Percentiles rank a stretch among this genome's conserved stretches.
phyloP scores from a whole-genome alignment of 2,888 invertebrate species.

The Ectropis crepuscularia region DNA sequence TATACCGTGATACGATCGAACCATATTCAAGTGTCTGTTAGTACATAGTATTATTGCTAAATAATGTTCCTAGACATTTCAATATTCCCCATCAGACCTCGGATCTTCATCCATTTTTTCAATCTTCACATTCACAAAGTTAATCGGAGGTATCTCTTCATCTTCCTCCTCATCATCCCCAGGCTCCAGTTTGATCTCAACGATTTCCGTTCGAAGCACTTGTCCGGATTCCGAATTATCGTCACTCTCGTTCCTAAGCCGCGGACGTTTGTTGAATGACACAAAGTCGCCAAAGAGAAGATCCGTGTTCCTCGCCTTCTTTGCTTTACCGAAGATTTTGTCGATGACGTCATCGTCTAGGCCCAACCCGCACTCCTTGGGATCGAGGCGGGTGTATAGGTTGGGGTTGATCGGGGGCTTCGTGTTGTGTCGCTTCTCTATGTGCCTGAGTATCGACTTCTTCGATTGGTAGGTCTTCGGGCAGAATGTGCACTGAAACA shows the following conservation, averaged over 20 bases:
- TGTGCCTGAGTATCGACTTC: constrained; percentile 74
- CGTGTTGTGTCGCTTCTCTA: constrained; percentile 73
- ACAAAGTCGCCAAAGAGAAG: constrained; percentile 49
- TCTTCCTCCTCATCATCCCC: constrained; percentile 34
- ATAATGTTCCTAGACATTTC: constrained; percentile 9
- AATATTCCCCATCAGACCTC: constrained; percentile 12
- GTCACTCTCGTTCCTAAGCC: neutral
- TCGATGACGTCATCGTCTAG: constrained; percentile 70
- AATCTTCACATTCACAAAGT: constrained; percentile 78
- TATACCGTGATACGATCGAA: no score
- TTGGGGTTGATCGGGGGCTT: constrained; percentile 56
- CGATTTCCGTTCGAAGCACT: no score
- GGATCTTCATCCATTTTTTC: constrained; percentile 60
- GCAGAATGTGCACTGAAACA: constrained; percentile 79
- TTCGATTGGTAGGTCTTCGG: constrained; percentile 77
- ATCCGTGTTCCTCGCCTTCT: constrained; percentile 55
- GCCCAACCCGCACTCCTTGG: constrained; percentile 68
- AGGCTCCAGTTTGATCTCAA: constrained; percentile 37
- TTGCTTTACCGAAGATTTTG: constrained; percentile 71
- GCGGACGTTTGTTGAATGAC: constrained; percentile 9
- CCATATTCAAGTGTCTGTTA: no score
- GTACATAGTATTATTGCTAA: no score
- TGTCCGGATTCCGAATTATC: neutral
- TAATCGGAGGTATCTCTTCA: constrained; percentile 64
- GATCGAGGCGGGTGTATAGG: constrained; percentile 68